Percentiles rank a stretch among this genome's conserved stretches.
Evolutionary conservation across 2,888 invertebrate genomes (phyloP).

Genomic region (Cantharis lateralis): DNA sequence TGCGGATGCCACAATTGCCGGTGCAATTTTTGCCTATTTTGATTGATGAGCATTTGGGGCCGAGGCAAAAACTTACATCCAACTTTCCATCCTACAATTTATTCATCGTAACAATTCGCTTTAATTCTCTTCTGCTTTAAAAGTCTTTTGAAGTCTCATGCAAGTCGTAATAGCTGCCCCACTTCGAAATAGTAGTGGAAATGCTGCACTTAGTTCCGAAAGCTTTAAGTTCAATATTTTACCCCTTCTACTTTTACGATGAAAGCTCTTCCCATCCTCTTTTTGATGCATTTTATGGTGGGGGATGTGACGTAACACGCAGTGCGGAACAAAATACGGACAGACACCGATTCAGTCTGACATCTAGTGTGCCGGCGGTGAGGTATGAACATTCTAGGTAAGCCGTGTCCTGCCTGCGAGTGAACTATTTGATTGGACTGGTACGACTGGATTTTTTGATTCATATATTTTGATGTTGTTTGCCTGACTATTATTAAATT

Average conservation of each 20-base stretch:
- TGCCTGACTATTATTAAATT: slow-evolving; percentile 37
- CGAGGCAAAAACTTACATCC: not conserved
- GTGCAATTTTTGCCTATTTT: not conserved
- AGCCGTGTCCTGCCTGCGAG: slow-evolving; percentile 45
- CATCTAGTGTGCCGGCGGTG: slow-evolving; percentile 56
- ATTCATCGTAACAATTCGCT: slow-evolving; percentile 16
- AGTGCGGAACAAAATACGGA: slow-evolving; percentile 57
- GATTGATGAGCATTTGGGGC: not conserved
- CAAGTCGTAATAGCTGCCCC: slow-evolving; percentile 30
- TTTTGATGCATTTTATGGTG: slow-evolving; percentile 31
- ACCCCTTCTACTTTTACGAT: slow-evolving; percentile 31
- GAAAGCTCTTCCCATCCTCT: slow-evolving; percentile 33
- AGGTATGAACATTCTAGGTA: slow-evolving; percentile 59
- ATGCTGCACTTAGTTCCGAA: slow-evolving; percentile 36
- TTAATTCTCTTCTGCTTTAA: slow-evolving; percentile 27
- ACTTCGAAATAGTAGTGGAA: slow-evolving; percentile 32
- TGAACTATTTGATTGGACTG: slow-evolving; percentile 47
- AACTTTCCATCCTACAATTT: not conserved
- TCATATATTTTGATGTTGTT: slow-evolving; percentile 43
- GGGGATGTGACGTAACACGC: slow-evolving; percentile 54
- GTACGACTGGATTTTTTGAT: slow-evolving; percentile 51
- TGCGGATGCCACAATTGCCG: not conserved
- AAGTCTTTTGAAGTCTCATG: slow-evolving; percentile 28
- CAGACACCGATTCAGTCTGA: slow-evolving; percentile 53
- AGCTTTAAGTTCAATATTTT: slow-evolving; percentile 36